Conservation (phyloP, 2,888 invertebrate genomes). For the Polyploca ridens region DNA sequence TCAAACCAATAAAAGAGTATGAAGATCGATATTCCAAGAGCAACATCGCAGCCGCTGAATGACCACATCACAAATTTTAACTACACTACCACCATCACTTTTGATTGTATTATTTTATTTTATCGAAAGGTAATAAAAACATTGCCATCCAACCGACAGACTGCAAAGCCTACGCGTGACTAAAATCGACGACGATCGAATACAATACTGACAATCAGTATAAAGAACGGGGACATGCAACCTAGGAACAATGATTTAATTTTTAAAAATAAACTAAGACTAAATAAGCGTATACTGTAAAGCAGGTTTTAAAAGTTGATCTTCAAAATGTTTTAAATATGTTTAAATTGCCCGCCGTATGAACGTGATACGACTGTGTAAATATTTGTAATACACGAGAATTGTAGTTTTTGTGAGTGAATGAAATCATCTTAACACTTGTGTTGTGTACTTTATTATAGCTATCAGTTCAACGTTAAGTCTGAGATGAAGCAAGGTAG, state of each 20-base stretch:
- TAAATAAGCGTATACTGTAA: slow-evolving; percentile 21
- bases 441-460: slow-evolving; percentile 8
- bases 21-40: no score
- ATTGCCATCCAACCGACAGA: slow-evolving; percentile 63
- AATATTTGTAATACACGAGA: slow-evolving; percentile 18
- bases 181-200: slow-evolving; percentile 61
- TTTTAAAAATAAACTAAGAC: slow-evolving; percentile 30
- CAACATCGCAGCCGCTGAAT: not conserved
- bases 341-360: not conserved
- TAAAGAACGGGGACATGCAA: slow-evolving; percentile 54
- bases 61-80: not conserved
- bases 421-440: slow-evolving; percentile 36
- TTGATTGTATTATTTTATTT: slow-evolving; percentile 8
- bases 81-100: not conserved
- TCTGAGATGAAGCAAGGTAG: slow-evolving; percentile 31
- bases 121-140: slow-evolving; percentile 36
- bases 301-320: slow-evolving; percentile 20
- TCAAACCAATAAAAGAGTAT: no score
- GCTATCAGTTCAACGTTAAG: slow-evolving; percentile 13
- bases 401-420: slow-evolving; percentile 21
- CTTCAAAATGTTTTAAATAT: not conserved
- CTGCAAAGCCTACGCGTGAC: slow-evolving; percentile 72
- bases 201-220: slow-evolving; percentile 47
- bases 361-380: slow-evolving; percentile 27
- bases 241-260: slow-evolving; percentile 46